Conservation (phyloP, 2,888 invertebrate species). For the Diabrotica balteata region DNA sequence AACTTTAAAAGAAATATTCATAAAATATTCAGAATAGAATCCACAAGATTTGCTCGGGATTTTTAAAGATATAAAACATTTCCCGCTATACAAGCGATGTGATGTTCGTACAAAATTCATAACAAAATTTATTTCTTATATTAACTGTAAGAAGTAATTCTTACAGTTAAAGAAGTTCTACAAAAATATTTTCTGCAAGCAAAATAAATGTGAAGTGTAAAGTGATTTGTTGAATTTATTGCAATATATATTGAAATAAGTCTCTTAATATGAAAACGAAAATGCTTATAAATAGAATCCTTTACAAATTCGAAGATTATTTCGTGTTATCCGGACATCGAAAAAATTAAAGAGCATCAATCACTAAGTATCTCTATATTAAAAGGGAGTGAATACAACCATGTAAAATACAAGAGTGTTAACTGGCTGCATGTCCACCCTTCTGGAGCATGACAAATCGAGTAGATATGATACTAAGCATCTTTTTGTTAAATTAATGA, state of each 20-base stretch:
- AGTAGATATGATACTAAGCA: conserved; percentile 46
- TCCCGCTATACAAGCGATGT: too few relatives aligned
- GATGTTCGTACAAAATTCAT: too few relatives aligned
- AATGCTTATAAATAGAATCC: neutral
- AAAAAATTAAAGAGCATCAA: conserved; percentile 7
- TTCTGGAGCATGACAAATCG: conserved; percentile 44
- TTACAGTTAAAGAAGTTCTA: too few relatives aligned
- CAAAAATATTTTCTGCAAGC: too few relatives aligned
- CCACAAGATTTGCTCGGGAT: too few relatives aligned
- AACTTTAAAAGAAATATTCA: too few relatives aligned
- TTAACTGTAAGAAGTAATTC: too few relatives aligned
- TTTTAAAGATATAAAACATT: too few relatives aligned
- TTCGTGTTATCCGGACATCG: conserved; percentile 1
- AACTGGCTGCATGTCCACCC: conserved; percentile 17
- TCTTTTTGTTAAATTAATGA: conserved; percentile 44
- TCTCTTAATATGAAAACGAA: neutral
- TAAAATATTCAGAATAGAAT: too few relatives aligned
- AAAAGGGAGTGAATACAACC: conserved; percentile 12
- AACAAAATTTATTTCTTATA: too few relatives aligned
- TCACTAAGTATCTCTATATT: conserved; percentile 13
- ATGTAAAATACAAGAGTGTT: conserved; percentile 17
- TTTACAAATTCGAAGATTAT: neutral
- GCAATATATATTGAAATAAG: neutral
- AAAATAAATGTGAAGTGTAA: too few relatives aligned
- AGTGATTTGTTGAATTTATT: too few relatives aligned